Evolutionary conservation across 2,113 vertebrate species (phyloP), one percentile per base, ranked within the genome.

Genomic region (Plectropomus leopardus): DNA sequence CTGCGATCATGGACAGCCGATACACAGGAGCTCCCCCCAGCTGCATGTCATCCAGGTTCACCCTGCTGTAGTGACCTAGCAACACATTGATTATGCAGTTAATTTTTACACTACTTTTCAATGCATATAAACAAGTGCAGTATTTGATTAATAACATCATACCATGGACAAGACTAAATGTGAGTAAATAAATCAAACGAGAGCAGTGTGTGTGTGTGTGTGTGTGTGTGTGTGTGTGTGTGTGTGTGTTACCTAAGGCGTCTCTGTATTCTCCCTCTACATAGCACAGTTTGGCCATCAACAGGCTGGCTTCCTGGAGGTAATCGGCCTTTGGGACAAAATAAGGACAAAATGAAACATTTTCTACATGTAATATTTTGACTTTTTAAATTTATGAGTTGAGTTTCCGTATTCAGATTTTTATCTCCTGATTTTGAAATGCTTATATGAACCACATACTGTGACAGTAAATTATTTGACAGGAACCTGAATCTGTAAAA

Each of bases 201-300:
- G 7, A 54, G 10, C 2, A 17, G 10, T 14, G 36, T 40, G 10
- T 64, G 13, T 1, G 23, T 67, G n/a, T n/a, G n/a, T n/a, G n/a
- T n/a, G n/a, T n/a, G n/a, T n/a, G n/a, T n/a, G 34, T 36, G 34
- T 36, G 34, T 36, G 34, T 36, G 34, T 36, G 36, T 8, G 4
- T 40, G 19, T 59, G n/a, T 64, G 13, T 1, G 23, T 67, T 74
- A 94, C 93, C 91, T 87, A 93, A 86, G 40, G 98, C 97, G 65
- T 99, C 97, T 70, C 87, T 96, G 73, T 96, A 96, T 83, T 98
- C 96, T 13, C 96, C 97, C 89, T 99, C 98, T 71, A 99, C 96
- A 17, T 98, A 99, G 84, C 96, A 96, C 55, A 99, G 88, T 89
- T 99, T 99, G 78, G 96, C 98, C 97, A 99, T 97, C 86, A 98